A percentile compares a stretch with the other conserved stretches of the same genome.
These are phyloP conservation scores for Suillia variegata DNA, from an alignment of 2,888 invertebrate species.

Conservation along the genomic window DNA sequence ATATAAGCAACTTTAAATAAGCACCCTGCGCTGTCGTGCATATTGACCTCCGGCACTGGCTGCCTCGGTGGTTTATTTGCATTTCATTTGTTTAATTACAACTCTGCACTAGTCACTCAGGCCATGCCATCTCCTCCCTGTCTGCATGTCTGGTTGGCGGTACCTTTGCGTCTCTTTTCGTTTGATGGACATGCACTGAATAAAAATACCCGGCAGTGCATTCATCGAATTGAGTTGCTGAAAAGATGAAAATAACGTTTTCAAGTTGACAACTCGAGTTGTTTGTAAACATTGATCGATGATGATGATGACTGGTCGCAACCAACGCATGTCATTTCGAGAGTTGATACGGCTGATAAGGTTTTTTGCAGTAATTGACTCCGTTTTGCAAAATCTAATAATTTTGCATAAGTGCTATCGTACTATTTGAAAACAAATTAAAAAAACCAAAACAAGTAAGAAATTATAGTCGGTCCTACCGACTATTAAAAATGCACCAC, in stretches of 20 bases:
- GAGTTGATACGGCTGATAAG: too few species aligned
- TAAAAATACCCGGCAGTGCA: background rate
- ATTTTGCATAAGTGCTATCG: too few species aligned
- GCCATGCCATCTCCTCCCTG: background rate
- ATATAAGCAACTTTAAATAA: background rate
- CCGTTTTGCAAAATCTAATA: background rate
- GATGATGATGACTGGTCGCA: too few species aligned
- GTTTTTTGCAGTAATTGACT: background rate
- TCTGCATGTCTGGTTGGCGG: background rate
- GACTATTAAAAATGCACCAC: too few species aligned
- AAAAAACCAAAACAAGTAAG: too few species aligned
- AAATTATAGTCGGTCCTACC: too few species aligned
- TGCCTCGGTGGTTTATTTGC: conserved; percentile 26
- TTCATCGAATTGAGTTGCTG: conserved; percentile 12
- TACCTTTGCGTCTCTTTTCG: background rate
- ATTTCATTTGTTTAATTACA: conserved; percentile 39
- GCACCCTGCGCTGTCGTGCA: background rate
- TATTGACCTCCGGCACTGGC: background rate
- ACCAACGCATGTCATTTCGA: conserved; percentile 13
- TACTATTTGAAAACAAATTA: too few species aligned
- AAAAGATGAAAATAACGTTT: conserved; percentile 53
- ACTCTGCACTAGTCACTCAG: background rate
- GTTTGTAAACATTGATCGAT: conserved; percentile 58
- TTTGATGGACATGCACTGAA: background rate
- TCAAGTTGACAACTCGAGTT: conserved; percentile 60